Evolutionary conservation across 30 jellyfish, hydroid and myxozoan species (phyloP).

Genomic region (Pelagia noctiluca): DNA sequence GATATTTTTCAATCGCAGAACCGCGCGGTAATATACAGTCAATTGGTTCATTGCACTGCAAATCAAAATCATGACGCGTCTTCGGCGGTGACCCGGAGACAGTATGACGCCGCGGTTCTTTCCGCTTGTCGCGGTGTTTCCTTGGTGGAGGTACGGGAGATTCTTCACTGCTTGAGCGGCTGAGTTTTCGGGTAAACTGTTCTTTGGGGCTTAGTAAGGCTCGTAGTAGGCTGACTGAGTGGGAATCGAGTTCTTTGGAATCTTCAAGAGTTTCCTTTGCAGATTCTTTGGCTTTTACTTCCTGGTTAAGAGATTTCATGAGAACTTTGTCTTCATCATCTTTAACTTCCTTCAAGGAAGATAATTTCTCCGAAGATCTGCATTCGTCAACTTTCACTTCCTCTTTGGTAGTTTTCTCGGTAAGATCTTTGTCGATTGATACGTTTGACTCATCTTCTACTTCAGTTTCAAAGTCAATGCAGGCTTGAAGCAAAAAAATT

Average conservation of each 20-base stretch:
- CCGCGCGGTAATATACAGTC: neutral
- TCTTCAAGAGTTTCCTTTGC: neutral
- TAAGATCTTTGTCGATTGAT: neutral
- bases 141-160: slow-evolving; percentile 78
- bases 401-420: slow-evolving; percentile 6
- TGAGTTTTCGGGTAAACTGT: slow-evolving; percentile 21
- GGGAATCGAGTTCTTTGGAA: neutral
- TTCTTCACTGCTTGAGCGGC: neutral
- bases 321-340: too few relatives aligned
- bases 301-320: too few relatives aligned
- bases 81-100: slow-evolving; percentile 24
- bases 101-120: slow-evolving; percentile 63
- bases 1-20: slow-evolving; percentile 11
- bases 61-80: neutral
- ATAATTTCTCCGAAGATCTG: too few relatives aligned
- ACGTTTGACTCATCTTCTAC: neutral
- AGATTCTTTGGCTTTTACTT: neutral
- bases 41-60: neutral
- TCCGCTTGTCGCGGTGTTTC: slow-evolving; percentile 34
- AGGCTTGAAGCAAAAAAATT: neutral
- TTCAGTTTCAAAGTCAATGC: neutral
- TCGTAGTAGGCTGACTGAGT: slow-evolving; percentile 6
- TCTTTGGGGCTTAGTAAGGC: slow-evolving; percentile 63
- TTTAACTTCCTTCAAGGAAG: too few relatives aligned
- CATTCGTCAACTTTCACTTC: too few relatives aligned